phyloP scores from a whole-genome alignment of 2,888 invertebrate genomes.

The Lasioglossum calceatum region DNA sequence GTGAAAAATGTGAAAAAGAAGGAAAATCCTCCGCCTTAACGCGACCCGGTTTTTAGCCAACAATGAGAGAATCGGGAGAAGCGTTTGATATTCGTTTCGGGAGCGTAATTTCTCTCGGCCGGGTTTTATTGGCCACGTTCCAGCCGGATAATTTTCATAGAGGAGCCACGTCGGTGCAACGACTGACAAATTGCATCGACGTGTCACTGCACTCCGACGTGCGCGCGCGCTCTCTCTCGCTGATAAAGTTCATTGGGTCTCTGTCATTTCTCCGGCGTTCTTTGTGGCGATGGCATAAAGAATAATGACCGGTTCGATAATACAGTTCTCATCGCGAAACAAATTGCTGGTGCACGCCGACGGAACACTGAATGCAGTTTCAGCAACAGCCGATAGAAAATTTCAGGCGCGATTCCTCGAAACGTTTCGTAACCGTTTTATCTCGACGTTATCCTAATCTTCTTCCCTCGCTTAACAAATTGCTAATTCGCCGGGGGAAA shows the following conservation, averaged over 20 bases:
- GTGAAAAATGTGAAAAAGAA: not conserved
- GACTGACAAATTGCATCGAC: constrained; percentile 67
- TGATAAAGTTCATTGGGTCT: constrained; percentile 77
- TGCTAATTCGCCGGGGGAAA: not conserved
- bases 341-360: constrained; percentile 46
- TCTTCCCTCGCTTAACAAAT: not conserved
- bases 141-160: constrained; percentile 57
- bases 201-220: constrained; percentile 58
- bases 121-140: constrained; percentile 51
- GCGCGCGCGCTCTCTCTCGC: constrained; percentile 22
- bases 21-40: not conserved
- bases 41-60: not conserved
- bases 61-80: not conserved
- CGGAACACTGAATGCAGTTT: constrained; percentile 1
- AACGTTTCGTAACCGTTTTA: not conserved
- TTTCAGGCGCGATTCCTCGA: not conserved
- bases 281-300: constrained; percentile 70
- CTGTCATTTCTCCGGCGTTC: constrained; percentile 65
- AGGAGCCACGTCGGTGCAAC: constrained; percentile 52
- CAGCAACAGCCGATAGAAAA: not conserved
- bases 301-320: constrained; percentile 58
- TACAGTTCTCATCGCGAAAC: constrained; percentile 39
- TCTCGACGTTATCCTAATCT: not conserved
- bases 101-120: constrained; percentile 23
- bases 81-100: constrained; percentile 36